phyloP scores from a whole-genome alignment of 2,113 vertebrate genomes.

The Ardeotis arabs region DNA sequence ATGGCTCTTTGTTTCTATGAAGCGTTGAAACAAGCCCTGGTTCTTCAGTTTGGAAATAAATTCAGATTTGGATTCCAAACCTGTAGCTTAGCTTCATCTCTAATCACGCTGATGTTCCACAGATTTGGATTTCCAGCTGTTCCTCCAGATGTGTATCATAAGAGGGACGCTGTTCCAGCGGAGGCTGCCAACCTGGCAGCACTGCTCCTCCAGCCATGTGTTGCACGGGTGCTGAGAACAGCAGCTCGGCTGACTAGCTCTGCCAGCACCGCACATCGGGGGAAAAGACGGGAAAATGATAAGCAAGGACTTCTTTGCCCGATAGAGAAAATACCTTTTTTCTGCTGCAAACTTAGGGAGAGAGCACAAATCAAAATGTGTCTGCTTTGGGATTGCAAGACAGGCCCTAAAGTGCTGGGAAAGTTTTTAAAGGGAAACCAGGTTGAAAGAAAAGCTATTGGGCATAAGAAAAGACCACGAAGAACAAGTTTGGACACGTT shows the following conservation, averaged over 20 bases:
- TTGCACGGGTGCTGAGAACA: neutral
- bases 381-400: neutral
- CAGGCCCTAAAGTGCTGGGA: neutral
- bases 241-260: neutral
- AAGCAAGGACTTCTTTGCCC: neutral
- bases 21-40: neutral
- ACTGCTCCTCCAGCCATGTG: neutral
- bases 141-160: neutral
- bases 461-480: neutral
- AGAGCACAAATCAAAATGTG: neutral
- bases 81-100: slow-evolving; percentile 8
- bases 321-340: neutral
- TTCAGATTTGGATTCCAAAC: neutral
- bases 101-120: neutral
- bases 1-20: slow-evolving; percentile 16
- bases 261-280: accelerated
- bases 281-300: neutral
- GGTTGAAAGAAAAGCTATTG: neutral
- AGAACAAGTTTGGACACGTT: neutral
- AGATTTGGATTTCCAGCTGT: neutral
- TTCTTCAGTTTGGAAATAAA: neutral
- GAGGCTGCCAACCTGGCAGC: neutral
- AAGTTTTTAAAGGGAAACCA: neutral
- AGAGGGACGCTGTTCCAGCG: neutral
- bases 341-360: neutral